Evolutionary conservation across 30 jellyfish, hydroid and myxozoan species (phyloP), one percentile per base, ranked within the genome.

Genomic region (Hydractinia echinata): DNA sequence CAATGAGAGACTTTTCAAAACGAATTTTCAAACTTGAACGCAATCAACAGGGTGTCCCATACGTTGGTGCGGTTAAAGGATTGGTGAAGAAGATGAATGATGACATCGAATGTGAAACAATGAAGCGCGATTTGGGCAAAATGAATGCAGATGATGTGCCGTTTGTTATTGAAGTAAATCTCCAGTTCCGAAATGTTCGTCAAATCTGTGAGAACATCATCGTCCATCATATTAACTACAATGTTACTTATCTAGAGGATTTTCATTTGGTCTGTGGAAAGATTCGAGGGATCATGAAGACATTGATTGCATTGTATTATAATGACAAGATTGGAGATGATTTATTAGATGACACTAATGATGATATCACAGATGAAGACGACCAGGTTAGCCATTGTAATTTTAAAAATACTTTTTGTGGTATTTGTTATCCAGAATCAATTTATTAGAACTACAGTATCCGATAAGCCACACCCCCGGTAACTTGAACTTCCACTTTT

Each of bases 211-310:
- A 71, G 50, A 48, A 50, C 55, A 71, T 71, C 81, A 71, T 71
- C 6, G 66, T 71, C 7, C 55, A 30, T 8, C 81, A 71, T 15
- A 52, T 71, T 48, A 3, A 71, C 50, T 71, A 71, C 50, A 54
- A 71, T 15, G 81, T 71, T 54, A 71, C 81, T 58, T 71, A 20
- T 71, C 50, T 71, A 15, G 81, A 71, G 60, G 52, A 71, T 20
- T 71, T 71, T 50, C 81, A 71, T 71, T 71, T 48, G 60, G 81
- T 71, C 9, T 54, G 60, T 9, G 81, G 81, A 71, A 71, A 71
- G 81, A n/a, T 71, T 48, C 55, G 81, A n/a, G 81, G 81, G 18
- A 71, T 71, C 60, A 71, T 71, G 81, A 71, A 71, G 52, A 52
- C 81, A 8, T 19, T 71, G 30, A 19, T 71, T 50, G 60, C 81